Percentiles rank a stretch among this genome's conserved stretches.
phyloP scores from a whole-genome alignment of 2,113 vertebrate genomes.

The Pelvicachromis taeniatus region DNA sequence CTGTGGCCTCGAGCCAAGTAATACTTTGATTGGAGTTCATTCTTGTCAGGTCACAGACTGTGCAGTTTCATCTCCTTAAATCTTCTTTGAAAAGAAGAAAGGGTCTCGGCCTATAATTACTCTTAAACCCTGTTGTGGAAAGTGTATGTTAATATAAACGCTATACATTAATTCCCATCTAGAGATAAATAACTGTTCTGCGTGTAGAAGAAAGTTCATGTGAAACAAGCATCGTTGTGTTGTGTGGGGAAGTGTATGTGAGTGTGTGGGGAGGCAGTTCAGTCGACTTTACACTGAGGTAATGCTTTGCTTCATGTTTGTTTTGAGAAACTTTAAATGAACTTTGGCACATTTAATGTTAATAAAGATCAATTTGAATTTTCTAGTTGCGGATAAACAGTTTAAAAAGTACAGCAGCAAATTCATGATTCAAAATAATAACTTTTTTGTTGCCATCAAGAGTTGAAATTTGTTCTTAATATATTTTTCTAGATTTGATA shows the following conservation, averaged over 20 bases:
- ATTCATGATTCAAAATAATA: not conserved
- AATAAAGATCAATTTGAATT: not conserved
- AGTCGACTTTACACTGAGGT: constrained; percentile 12
- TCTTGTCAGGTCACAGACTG: constrained; percentile 2
- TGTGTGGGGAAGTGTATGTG: not conserved
- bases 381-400: not conserved
- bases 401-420: not conserved
- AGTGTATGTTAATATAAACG: not conserved
- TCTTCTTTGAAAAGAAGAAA: constrained; percentile 2
- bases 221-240: not conserved
- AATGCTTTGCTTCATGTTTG: not conserved
- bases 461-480: too few species aligned
- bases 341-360: not conserved
- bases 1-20: constrained; percentile 8
- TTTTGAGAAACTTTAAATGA: not conserved
- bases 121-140: not conserved
- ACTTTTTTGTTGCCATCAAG: not conserved
- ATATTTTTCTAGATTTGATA: not conserved
- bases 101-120: not conserved
- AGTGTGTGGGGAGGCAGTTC: not conserved
- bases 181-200: not conserved
- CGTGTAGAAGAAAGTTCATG: not conserved
- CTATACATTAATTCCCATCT: not conserved
- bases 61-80: not conserved
- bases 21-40: not conserved